Evolutionary conservation across 2,797 vertebrate genomes (phyloP), one percentile per base, ranked within the genome.

Genomic region (Macropodus opercularis): DNA sequence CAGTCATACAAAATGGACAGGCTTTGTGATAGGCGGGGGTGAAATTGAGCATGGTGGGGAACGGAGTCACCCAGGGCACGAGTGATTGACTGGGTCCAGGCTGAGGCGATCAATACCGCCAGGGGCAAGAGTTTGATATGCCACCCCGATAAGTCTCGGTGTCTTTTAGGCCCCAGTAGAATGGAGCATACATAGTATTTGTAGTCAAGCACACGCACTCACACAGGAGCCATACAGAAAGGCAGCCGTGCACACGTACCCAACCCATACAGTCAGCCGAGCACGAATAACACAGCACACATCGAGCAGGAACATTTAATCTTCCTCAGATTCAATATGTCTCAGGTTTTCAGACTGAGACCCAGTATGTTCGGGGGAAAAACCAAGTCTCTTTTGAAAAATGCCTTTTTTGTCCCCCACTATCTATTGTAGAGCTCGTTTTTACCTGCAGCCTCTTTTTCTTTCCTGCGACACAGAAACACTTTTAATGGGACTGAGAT

Each of bases 51-150:
- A 23, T 34, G 41, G 76, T 61, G 59, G 75, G 53, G 64, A 79
- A 66, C 22, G 50, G 66, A 82, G 77, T 87, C 84, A 89, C 83
- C 74, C 67, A 56, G 79, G 84, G 70, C 80, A 80, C 32, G 46
- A 54, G 65, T 81, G 89, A 91, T 91, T 70, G 88, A 90, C 89
- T 89, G 42, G 69, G 64, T 64, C 66, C 69, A 69, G 69, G 77
- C 69, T 18, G 46, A 77, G 65, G 59, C 64, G 82, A 91, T 93
- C 90, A 19, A 92, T 92, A 80, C 36, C 4, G 53, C 85, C 2
- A 63, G 76, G 80, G 88, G 89, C 76, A 86, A 83, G 72, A 83
- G 80, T 91, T 89, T 87, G 85, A 87, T 87, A 80, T 72, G 87
- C 85, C 89, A 83, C 72, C 51, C 68, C 85, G 86, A 89, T 89